A percentile compares a stretch with the other conserved stretches of the same genome.
Conservation (phyloP, 2,797 vertebrate genomes). For the Peromyscus attwateri region DNA sequence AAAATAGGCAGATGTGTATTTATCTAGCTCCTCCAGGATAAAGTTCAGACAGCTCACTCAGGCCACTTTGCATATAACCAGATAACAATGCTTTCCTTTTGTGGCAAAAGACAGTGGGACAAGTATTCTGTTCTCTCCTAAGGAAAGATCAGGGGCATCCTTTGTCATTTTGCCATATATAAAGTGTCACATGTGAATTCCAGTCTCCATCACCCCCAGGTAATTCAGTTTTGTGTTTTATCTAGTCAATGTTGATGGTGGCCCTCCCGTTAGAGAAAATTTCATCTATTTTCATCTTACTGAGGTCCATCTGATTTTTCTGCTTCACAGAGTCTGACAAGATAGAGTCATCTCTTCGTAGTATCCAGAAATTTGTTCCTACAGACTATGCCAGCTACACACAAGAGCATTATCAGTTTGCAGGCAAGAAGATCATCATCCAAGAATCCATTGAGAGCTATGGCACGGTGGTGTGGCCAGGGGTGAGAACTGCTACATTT, state of each 20-base stretch:
- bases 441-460: constrained; percentile 92
- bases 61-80: background rate
- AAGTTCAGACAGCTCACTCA: background rate
- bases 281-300: background rate
- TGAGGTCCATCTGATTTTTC: background rate
- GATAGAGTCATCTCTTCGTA: constrained; percentile 75
- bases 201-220: background rate
- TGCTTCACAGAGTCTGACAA: constrained; percentile 81
- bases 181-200: background rate
- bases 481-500: constrained; percentile 86
- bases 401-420: constrained; percentile 91
- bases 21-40: background rate
- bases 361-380: constrained; percentile 89
- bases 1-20: constrained; percentile 27
- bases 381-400: constrained; percentile 85
- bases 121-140: background rate
- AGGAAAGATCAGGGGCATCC: too few species aligned
- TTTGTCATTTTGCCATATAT: background rate
- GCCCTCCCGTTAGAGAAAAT: too few species aligned
- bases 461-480: constrained; percentile 94
- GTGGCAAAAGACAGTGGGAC: background rate
- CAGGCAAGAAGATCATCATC: constrained; percentile 91
- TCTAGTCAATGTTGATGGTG: background rate
- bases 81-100: background rate
- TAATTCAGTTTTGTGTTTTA: background rate